phyloP scores from a whole-genome alignment of 2,888 invertebrate species.

The Siphlonurus alternatus region DNA sequence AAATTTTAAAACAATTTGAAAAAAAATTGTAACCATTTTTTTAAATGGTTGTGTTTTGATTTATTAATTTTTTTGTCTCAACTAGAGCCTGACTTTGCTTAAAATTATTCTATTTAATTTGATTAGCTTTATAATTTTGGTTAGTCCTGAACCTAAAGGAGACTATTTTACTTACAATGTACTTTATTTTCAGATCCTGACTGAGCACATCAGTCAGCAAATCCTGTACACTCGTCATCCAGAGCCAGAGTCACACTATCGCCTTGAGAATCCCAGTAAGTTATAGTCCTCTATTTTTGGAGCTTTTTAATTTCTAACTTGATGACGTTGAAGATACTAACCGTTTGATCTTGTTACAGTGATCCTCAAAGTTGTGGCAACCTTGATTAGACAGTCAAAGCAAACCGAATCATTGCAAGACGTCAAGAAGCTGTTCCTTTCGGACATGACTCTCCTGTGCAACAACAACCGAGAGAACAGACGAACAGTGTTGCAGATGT shows the following conservation, averaged over 20 bases:
- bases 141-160: not conserved
- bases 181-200: slow-evolving; percentile 50
- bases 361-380: slow-evolving; percentile 97
- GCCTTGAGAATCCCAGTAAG: slow-evolving; percentile 93
- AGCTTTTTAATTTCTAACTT: slow-evolving; percentile 4
- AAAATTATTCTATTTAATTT: too few relatives aligned
- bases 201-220: slow-evolving; percentile 92
- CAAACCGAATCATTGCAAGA: slow-evolving; percentile 79
- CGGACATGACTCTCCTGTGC: slow-evolving; percentile 96
- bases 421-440: slow-evolving; percentile 90
- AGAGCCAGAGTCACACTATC: slow-evolving; percentile 86
- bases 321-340: slow-evolving; percentile 1
- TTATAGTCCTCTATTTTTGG: slow-evolving; percentile 14
- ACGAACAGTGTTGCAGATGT: slow-evolving; percentile 96
- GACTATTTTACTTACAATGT: not conserved
- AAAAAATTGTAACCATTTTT: too few relatives aligned
- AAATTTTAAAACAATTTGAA: too few relatives aligned
- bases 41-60: too few relatives aligned
- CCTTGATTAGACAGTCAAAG: slow-evolving; percentile 89
- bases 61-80: too few relatives aligned
- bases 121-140: too few relatives aligned
- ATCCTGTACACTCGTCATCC: slow-evolving; percentile 86
- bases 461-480: slow-evolving; percentile 95
- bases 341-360: slow-evolving; percentile 38
- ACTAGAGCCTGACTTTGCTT: too few relatives aligned